Conservation (phyloP, 2,797 vertebrate genomes). For the Numenius phaeopus region DNA sequence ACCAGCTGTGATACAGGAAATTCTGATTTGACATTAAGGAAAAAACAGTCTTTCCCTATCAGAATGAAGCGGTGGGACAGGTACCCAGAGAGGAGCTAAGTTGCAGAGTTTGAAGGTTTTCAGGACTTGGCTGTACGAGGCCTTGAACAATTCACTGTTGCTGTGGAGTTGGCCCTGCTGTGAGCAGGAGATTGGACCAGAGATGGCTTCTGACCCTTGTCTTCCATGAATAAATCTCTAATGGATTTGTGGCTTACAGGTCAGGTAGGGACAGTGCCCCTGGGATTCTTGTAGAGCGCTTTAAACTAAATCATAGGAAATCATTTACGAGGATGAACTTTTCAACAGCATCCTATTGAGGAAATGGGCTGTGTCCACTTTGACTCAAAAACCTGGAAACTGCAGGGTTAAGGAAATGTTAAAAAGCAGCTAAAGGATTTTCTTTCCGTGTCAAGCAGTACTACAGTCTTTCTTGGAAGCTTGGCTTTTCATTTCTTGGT, state of each 20-base stretch:
- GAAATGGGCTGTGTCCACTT: constrained; percentile 2
- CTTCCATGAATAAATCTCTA: not conserved
- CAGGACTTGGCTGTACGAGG: not conserved
- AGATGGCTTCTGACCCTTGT: not conserved
- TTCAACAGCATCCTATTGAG: not conserved
- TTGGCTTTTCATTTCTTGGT: not conserved
- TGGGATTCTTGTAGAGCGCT: not conserved
- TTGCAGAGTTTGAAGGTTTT: not conserved
- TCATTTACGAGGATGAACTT: not conserved
- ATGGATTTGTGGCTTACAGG: not conserved
- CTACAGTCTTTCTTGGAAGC: not conserved
- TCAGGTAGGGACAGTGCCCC: not conserved
- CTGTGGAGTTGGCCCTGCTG: not conserved
- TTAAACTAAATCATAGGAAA: constrained; percentile 22
- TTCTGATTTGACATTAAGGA: not conserved
- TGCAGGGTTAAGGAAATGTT: not conserved
- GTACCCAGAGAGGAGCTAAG: not conserved
- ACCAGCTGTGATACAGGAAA: not conserved
- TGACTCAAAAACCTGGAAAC: not conserved
- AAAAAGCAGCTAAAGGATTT: not conserved
- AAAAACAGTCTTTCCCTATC: not conserved
- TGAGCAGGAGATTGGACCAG: not conserved
- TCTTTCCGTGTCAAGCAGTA: not conserved
- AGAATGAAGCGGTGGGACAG: not conserved
- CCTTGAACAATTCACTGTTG: not conserved